These are phyloP conservation scores for Hippasteria phrygiana DNA, from an alignment of 53 echinoderm and acorn worm species.

Conservation along the genomic window DNA sequence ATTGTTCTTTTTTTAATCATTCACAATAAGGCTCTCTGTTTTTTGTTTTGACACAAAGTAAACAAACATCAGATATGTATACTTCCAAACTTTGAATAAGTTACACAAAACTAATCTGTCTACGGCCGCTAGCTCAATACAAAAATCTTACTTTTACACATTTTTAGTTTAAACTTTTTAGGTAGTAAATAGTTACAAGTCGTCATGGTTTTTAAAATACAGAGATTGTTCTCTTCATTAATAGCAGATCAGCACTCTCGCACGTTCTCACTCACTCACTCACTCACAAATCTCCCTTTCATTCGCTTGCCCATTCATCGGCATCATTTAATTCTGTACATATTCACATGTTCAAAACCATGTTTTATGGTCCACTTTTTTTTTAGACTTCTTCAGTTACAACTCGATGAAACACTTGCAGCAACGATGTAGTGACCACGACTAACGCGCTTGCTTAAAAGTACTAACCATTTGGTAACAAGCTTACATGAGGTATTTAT, in stretches of 20 bases:
- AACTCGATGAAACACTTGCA: constrained; percentile 23
- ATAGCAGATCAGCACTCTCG: neutral
- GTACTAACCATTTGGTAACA: constrained; percentile 39
- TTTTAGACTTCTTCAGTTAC: constrained; percentile 20
- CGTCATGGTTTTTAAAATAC: constrained; percentile 50
- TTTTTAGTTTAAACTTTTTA: constrained; percentile 22
- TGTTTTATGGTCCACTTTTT: constrained; percentile 28
- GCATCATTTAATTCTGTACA: constrained; percentile 49
- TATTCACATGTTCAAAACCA: constrained; percentile 59
- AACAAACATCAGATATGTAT: constrained; percentile 34
- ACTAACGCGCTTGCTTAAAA: neutral
- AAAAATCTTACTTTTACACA: constrained; percentile 50
- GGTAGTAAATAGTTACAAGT: constrained; percentile 66
- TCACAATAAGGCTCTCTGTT: constrained; percentile 28
- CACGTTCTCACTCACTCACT: neutral
- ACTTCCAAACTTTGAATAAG: constrained; percentile 60
- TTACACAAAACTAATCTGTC: constrained; percentile 60
- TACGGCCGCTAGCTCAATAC: constrained; percentile 55
- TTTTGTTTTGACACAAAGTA: constrained; percentile 1
- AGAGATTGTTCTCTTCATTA: constrained; percentile 18
- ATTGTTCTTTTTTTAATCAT: neutral
- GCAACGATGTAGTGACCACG: neutral
- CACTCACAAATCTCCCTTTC: neutral
- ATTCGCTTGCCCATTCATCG: neutral
- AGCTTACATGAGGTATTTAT: constrained; percentile 47